Evolutionary conservation across 2,113 vertebrate species (phyloP), one percentile per base, ranked within the genome.

Genomic region (Parus major): DNA sequence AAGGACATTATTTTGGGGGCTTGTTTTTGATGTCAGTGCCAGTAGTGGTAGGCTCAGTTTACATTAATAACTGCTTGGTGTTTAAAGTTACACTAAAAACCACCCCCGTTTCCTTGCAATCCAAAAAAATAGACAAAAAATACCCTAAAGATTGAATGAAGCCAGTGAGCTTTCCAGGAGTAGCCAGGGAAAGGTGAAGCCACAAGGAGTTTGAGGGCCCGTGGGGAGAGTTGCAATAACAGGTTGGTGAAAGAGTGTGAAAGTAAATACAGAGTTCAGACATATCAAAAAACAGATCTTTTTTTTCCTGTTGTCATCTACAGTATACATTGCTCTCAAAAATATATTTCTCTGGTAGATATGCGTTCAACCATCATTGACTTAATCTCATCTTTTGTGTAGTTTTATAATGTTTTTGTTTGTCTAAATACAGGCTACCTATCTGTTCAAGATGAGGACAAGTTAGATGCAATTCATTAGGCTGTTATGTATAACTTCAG

Each of bases 181-280:
- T 95, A 97, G 76, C 95, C 31, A 93, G 96, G 95, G 76, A 81
- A 86, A 96, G 86, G 82, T 53, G 39, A 70, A 97, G 28, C 69
- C 71, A 53, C 13, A 3, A 89, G 80, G 79, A 96, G 53, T 86
- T 92, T 96, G 94, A 72, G 91, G 94, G 82, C 84, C 93, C 49
- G 52, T 96, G 94, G 96, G 90, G 96, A 93, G 92, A 97, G 61
- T 92, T 96, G 86, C 72, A 88, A 14, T 55, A 92, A 94, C 47
- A 85, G 90, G 52, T 72, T 86, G 86, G 80, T 93, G 69, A 95
- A 78, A 95, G 87, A 93, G 86, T 0, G 22, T 69, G 28, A 76
- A 70, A 53, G 39, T 86, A 42, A 83, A 70, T 73, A 49, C 1
- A 1, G 42, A 86, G 31, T 14, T 88, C 31, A 80, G 50, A 29